Conservation (phyloP, 1,140 invertebrate species). For the Riptortus pedestris region DNA sequence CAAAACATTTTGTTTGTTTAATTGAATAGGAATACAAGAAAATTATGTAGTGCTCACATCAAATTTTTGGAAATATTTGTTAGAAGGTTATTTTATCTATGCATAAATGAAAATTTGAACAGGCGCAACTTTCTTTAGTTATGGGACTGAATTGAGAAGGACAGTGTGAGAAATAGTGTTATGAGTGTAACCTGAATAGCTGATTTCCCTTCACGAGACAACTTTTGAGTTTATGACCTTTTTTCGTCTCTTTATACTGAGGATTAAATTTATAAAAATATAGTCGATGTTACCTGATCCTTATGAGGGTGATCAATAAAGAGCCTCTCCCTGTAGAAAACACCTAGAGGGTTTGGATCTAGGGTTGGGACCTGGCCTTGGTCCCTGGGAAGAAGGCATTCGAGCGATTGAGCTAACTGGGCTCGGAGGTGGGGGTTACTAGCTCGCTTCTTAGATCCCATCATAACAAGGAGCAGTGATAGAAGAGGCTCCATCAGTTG, state of each 20-base stretch:
- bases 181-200: neutral
- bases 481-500: constrained; percentile 59
- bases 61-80: too few relatives aligned
- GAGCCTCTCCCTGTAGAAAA: constrained; percentile 58
- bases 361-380: constrained; percentile 42
- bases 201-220: neutral
- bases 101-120: too few relatives aligned
- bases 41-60: too few relatives aligned
- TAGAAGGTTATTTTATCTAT: too few relatives aligned
- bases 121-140: too few relatives aligned
- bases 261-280: too few relatives aligned
- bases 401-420: constrained; percentile 75
- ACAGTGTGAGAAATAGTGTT: neutral
- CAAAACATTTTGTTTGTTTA: too few relatives aligned
- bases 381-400: constrained; percentile 63
- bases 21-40: too few relatives aligned
- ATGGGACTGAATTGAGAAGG: too few relatives aligned
- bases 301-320: constrained; percentile 68
- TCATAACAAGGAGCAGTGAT: constrained; percentile 53
- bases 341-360: constrained; percentile 44
- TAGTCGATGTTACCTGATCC: constrained; percentile 48
- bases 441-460: constrained; percentile 50
- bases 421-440: constrained; percentile 90
- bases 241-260: neutral
- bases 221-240: neutral